phyloP scores from a whole-genome alignment of 2,113 vertebrate genomes.

The Forbesichthys papilliferus region DNA sequence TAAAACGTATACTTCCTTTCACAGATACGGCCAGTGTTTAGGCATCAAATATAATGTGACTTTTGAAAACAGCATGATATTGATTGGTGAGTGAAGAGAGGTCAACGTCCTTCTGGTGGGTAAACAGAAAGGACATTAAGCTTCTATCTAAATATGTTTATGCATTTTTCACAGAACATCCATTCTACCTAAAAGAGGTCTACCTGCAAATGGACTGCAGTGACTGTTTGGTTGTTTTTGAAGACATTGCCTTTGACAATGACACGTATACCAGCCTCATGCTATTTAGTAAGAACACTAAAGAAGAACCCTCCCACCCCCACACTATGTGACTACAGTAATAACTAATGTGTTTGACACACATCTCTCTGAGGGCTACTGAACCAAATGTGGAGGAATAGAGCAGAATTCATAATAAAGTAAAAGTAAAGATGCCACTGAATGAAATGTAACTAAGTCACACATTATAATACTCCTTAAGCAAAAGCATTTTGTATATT shows the following conservation, averaged over 20 bases:
- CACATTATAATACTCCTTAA: too few species aligned
- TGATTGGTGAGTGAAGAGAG: constrained; percentile 52
- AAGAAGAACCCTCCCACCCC: too few species aligned
- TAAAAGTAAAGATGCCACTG: too few species aligned
- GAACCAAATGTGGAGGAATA: too few species aligned
- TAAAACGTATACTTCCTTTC: neutral
- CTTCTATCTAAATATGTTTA: constrained; percentile 1
- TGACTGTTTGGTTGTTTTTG: constrained; percentile 52
- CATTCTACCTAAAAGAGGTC: constrained; percentile 58
- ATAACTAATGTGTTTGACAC: neutral
- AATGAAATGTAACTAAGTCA: too few species aligned
- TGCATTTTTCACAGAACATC: constrained; percentile 45
- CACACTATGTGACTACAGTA: too few species aligned
- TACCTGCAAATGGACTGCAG: constrained; percentile 51
- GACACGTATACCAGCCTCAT: constrained; percentile 50
- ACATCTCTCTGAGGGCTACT: neutral
- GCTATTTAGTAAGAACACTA: constrained; percentile 59
- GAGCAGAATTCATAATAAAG: too few species aligned
- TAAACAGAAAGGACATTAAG: neutral
- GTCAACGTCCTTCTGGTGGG: neutral
- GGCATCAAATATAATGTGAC: constrained; percentile 42
- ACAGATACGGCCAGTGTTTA: constrained; percentile 45
- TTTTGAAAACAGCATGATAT: constrained; percentile 60
- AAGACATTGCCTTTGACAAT: constrained; percentile 38
- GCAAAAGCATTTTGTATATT: too few species aligned